Conservation (phyloP, 1,140 invertebrate species). For the Manduca sexta region DNA sequence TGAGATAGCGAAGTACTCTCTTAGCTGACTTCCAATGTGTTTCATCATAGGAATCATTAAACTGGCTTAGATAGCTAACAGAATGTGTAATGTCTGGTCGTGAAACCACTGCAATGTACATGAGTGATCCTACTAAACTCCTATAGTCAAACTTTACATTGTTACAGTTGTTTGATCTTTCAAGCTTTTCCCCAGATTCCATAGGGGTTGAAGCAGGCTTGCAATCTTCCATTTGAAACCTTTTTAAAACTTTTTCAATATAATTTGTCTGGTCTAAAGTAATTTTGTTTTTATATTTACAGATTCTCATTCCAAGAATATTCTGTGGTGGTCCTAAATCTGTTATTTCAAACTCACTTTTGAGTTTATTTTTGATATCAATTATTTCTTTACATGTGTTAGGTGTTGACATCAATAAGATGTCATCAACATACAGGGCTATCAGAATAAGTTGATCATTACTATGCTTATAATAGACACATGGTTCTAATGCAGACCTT, state of each 20-base stretch:
- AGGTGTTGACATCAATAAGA: too few relatives aligned
- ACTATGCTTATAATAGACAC: not conserved
- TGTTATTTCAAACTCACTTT: too few relatives aligned
- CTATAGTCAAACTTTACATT: too few relatives aligned
- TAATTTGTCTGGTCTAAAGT: not conserved
- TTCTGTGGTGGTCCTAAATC: too few relatives aligned
- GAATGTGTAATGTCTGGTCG: constrained; percentile 1
- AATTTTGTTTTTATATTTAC: not conserved
- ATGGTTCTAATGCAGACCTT: not conserved
- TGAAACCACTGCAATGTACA: not conserved
- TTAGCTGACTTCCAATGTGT: constrained; percentile 1
- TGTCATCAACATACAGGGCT: constrained; percentile 2
- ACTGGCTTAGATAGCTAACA: constrained; percentile 2
- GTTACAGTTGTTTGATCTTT: too few relatives aligned
- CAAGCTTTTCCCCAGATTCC: not conserved
- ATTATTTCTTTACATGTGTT: too few relatives aligned
- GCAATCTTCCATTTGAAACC: constrained; percentile 3
- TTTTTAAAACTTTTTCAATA: constrained; percentile 3
- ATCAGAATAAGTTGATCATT: not conserved
- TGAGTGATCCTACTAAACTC: too few relatives aligned
- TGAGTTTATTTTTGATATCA: too few relatives aligned
- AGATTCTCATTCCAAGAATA: too few relatives aligned
- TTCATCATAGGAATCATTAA: constrained; percentile 1
- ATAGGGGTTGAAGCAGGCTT: not conserved
- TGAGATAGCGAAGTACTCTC: constrained; percentile 3